Base-by-base conservation (phyloP, 2,797 vertebrate genomes). In the Smutsia temminckii region DNA sequence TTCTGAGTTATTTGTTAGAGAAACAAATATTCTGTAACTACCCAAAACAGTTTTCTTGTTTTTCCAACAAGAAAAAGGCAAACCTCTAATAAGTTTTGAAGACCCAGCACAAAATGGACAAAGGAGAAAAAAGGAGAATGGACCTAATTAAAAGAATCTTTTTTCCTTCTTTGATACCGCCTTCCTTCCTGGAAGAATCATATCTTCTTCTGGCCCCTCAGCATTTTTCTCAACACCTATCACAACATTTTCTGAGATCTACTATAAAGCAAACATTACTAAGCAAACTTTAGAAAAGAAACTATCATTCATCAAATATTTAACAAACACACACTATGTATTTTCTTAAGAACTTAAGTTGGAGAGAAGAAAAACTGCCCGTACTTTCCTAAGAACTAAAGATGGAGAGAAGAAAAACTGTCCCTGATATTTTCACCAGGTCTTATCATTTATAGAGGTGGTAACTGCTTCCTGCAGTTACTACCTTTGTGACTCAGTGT, bases 281-380 rank as follows among this genome's bases (percentile, higher is more conserved):
- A 95, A 75, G 63, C 55, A 87, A 96, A 69, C 32, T 92, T 89
- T 21, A 87, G 46, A 95, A 95, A 0, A 71, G 3, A 69, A 92
- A 83, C 11, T 49, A 20, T 3, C 21, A 12, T 51, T 78, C 40
- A 81, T 29, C 51, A 79, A 80, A 85, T 18, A 68, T 34, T 84
- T 18, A 85, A 69, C 8, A 40, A 55, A 61, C 8, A 80, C 23
- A 61, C 18, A 88, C 46, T 27, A 49, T 27, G 34, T 29, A 77
- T 29, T 83, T 84, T 91, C 87, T 93, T 68, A 92, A 75, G 85
- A 71, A 81, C 69, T 51, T 57, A 46, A 72, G 42, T 85, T 61
- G 46, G 9, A 72, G 37, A 88, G 75, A 27, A 77, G 46, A 93
- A 77, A 94, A 90, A 18, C 21, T 96, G 64, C 51, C 40, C 12